Evolutionary conservation across 2,797 vertebrate species (phyloP).

Genomic region (Limosa lapponica): DNA sequence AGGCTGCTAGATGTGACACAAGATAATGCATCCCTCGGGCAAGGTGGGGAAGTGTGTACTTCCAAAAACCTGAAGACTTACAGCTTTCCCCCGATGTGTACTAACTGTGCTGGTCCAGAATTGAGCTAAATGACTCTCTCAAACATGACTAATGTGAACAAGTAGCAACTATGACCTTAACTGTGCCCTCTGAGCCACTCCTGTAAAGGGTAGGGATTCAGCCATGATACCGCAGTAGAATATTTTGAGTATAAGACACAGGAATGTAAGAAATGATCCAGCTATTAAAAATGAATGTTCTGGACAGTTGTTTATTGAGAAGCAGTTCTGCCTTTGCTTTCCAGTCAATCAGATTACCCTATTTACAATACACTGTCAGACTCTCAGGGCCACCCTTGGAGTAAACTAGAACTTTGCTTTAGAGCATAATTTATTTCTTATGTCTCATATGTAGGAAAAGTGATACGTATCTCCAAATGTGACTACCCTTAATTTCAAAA

Average conservation of each 20-base stretch:
- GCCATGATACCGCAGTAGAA: background rate
- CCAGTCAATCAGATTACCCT: background rate
- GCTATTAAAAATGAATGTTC: background rate
- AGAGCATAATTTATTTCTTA: constrained; percentile 44
- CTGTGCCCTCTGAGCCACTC: background rate
- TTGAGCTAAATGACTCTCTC: background rate
- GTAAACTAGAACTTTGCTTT: constrained; percentile 4
- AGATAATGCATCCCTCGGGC: background rate
- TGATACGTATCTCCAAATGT: constrained; percentile 48
- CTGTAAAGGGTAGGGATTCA: background rate
- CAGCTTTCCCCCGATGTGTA: background rate
- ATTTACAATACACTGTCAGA: background rate
- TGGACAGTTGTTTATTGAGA: background rate
- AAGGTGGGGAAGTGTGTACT: background rate
- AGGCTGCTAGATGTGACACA: background rate
- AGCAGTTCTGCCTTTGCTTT: background rate
- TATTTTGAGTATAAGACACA: background rate
- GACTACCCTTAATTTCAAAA: constrained; percentile 67
- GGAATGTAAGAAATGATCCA: background rate
- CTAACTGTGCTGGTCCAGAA: background rate
- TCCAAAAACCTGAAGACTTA: background rate
- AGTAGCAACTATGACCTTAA: background rate
- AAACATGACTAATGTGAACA: background rate
- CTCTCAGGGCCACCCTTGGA: background rate
- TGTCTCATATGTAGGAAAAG: constrained; percentile 38